A percentile compares a stretch with the other conserved stretches of the same genome.
Conservation (phyloP, 1,140 invertebrate species). For the Cydia fagiglandana region DNA sequence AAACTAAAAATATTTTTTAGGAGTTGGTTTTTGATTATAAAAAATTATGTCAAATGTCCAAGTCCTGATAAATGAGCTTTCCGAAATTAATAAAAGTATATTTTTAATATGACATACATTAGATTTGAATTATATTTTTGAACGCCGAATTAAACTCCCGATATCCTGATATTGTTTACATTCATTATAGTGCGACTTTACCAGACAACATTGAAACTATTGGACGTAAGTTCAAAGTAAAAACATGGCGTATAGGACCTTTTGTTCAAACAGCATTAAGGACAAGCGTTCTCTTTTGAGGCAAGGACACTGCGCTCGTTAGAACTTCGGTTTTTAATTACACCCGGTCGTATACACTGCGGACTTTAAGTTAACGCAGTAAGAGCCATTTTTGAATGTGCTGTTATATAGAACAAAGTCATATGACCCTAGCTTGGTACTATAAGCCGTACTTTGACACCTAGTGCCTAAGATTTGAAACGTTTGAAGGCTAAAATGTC, state of each 20-base stretch:
- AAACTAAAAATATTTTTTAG: too few species aligned
- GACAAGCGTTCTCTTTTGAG: conserved; percentile 55
- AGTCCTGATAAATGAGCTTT: too few species aligned
- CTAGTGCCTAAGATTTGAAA: neutral
- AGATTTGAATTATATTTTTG: neutral
- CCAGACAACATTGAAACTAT: neutral
- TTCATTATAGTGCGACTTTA: neutral
- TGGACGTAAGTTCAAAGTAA: neutral
- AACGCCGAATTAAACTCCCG: neutral
- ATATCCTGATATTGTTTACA: conserved; percentile 19
- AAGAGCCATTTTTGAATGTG: neutral
- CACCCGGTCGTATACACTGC: neutral
- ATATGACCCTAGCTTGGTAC: neutral
- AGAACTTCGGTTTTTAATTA: conserved; percentile 29
- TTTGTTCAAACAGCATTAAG: conserved; percentile 35
- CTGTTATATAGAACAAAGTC: neutral
- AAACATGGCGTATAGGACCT: neutral
- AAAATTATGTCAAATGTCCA: too few species aligned
- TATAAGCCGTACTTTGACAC: neutral
- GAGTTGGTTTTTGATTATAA: too few species aligned
- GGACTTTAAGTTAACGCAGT: neutral
- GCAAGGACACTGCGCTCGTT: conserved; percentile 45
- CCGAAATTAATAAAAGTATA: too few species aligned
- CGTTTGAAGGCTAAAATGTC: neutral
- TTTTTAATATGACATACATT: too few species aligned